Evolutionary conservation across 2,113 vertebrate species (phyloP).

Genomic region (Phalacrocorax brasilianus): DNA sequence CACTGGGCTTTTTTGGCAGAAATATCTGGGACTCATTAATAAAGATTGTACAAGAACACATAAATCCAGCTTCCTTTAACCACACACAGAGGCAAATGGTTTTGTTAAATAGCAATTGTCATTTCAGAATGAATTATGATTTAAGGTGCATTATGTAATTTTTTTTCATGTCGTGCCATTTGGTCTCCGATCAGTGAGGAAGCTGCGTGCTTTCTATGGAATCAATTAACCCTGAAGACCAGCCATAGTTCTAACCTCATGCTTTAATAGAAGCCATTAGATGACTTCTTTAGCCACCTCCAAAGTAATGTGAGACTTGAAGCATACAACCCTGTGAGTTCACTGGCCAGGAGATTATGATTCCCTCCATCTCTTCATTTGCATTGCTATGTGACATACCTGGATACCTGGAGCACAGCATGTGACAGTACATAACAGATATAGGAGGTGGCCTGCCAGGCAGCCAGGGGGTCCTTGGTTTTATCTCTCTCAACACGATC

Average conservation of each 20-base stretch:
- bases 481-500: neutral
- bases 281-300: neutral
- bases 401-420: neutral
- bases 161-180: conserved; percentile 23
- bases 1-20: neutral
- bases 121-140: conserved; percentile 46
- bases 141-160: conserved; percentile 1
- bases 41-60: neutral
- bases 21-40: conserved; percentile 27
- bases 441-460: neutral
- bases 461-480: neutral
- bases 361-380: neutral
- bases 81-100: neutral
- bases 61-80: conserved; percentile 42
- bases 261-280: conserved; percentile 27
- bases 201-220: neutral
- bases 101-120: conserved; percentile 34
- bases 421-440: neutral
- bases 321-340: neutral
- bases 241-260: conserved; percentile 10
- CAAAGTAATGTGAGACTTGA: neutral
- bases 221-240: conserved; percentile 31
- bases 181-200: conserved; percentile 35
- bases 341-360: neutral
- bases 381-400: neutral